phyloP scores from a whole-genome alignment of 2,113 vertebrate species.

The Potamarius usumacintae region DNA sequence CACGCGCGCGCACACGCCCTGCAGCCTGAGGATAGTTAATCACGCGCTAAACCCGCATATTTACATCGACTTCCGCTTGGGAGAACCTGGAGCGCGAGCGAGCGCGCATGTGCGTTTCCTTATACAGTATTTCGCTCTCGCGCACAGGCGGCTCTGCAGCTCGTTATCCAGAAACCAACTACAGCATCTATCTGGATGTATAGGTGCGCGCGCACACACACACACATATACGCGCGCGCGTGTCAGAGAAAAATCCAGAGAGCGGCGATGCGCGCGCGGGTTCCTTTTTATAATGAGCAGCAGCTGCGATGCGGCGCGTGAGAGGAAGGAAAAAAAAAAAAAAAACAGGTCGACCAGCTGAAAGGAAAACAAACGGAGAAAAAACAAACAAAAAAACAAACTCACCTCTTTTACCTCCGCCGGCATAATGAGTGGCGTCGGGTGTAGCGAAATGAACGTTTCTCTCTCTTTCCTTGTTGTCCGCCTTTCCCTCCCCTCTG shows the following conservation, averaged over 20 bases:
- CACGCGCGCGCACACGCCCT: constrained; percentile 2
- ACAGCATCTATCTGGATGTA: too few relatives aligned
- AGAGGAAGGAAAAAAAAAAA: background rate
- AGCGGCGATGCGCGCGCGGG: constrained; percentile 37
- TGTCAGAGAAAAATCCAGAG: constrained; percentile 44
- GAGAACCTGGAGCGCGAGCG: background rate
- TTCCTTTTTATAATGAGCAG: background rate
- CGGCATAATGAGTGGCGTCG: constrained; percentile 66
- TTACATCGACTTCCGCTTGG: background rate
- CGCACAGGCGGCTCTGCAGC: background rate
- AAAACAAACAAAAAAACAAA: constrained; percentile 39
- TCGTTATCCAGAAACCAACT: background rate
- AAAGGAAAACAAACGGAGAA: constrained; percentile 22
- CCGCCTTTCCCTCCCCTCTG: constrained; percentile 23
- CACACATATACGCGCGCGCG: background rate
- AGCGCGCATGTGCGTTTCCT: background rate
- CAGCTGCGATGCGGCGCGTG: constrained; percentile 12
- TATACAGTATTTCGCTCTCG: background rate
- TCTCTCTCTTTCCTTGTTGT: constrained; percentile 27
- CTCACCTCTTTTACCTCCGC: constrained; percentile 77
- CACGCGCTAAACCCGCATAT: constrained; percentile 27
- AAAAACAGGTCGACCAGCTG: constrained; percentile 35
- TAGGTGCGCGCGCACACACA: background rate
- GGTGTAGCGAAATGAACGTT: constrained; percentile 27
- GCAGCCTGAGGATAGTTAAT: constrained; percentile 47